Evolutionary conservation across 2,888 invertebrate genomes (phyloP), one percentile per base, ranked within the genome.

Genomic region (Caenorhabditis angaria): DNA sequence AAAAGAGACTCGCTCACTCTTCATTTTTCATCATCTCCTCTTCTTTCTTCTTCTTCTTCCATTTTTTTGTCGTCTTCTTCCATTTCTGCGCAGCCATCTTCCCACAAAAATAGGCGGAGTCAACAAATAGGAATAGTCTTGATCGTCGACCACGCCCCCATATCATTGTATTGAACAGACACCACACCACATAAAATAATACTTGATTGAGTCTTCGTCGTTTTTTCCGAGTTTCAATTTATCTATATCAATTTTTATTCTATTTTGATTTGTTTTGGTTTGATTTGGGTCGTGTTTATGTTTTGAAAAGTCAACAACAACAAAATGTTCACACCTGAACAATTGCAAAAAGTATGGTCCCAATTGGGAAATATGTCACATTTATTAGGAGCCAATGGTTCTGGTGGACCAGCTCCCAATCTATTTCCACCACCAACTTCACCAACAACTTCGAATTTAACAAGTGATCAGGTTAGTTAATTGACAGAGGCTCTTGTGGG

Each of bases 401-500:
- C 56, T 67, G 68, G 65, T 76, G 14, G 76, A 72, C 56, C 65
- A 67, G 3, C 58, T 68, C 25, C 57, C 32, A 22, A 54, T 35
- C 35, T 62, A 20, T 20, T n/a, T 28, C n/a, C 20, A 27, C 24
- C 27, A 3, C 75, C 77, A 4, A 54, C 63, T 10, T 78, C 70
- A 29, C 79, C 76, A 20, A 80, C 78, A 10, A 78, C 80, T 41
- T 77, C 77, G 54, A 76, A 75, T 64, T 53, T 80, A 27, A 68
- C 53, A 25, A 32, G 68, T 29, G 81, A 81, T 22, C 81, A 81
- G 77, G 81, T 81, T 64, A 57, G 65, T 71, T 58, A n/a, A n/a
- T n/a, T n/a, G n/a, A n/a, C n/a, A n/a, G n/a, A n/a, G n/a, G n/a
- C n/a, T n/a, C n/a, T n/a, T n/a, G n/a, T n/a, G n/a, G n/a, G n/a